Conservation (phyloP, 2,113 vertebrate genomes). For the Pogonocichla stellata region DNA sequence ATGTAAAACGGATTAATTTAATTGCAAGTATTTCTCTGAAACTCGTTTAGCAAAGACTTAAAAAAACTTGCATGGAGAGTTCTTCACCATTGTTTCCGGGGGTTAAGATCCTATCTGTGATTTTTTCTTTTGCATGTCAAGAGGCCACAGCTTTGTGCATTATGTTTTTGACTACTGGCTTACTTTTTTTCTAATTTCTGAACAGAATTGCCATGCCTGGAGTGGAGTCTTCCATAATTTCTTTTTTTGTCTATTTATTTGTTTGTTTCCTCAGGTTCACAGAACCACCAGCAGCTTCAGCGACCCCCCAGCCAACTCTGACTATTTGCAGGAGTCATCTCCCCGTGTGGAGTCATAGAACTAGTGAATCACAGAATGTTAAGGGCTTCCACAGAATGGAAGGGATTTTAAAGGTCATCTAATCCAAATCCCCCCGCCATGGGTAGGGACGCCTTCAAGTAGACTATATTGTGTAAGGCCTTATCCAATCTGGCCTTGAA, state of each 20-base stretch:
- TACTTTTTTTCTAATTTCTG: not conserved
- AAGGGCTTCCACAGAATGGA: not conserved
- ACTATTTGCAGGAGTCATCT: not conserved
- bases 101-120: too few relatives aligned
- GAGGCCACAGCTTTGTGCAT: rapidly evolving
- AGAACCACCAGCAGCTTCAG: not conserved
- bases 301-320: rapidly evolving
- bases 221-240: rapidly evolving
- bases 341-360: not conserved
- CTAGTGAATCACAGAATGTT: not conserved
- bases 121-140: not conserved
- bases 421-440: too few relatives aligned
- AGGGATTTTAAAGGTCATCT: not conserved
- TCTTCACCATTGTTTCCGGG: not conserved
- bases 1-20: not conserved
- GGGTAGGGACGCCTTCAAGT: not conserved
- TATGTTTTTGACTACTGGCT: rapidly evolving
- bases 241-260: not conserved
- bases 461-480: not conserved
- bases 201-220: not conserved
- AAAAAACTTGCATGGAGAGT: rapidly evolving
- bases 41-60: not conserved
- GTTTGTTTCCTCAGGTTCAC: too few relatives aligned
- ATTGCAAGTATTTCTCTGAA: not conserved
- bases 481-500: not conserved